Evolutionary conservation across 2,888 invertebrate species (phyloP), one percentile per base, ranked within the genome.

Genomic region (Pilophorus perplexus): DNA sequence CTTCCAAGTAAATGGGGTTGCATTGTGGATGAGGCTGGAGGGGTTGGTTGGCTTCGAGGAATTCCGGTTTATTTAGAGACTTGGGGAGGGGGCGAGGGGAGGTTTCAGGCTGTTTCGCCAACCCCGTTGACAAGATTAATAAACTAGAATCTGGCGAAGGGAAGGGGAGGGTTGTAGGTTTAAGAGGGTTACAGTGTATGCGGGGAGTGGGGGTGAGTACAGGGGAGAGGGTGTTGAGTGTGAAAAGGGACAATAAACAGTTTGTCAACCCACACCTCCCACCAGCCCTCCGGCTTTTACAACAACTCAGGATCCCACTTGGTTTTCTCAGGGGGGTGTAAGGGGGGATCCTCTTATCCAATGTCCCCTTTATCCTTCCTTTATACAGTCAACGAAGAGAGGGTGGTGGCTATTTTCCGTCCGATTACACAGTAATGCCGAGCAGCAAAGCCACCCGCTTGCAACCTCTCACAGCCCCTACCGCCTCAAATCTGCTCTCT

Each of bases 91-190:
- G 12, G 33, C 6, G 12, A 33, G 12, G 33, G 12, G 33, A 12
- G 33, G n/a, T n/a, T n/a, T n/a, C n/a, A n/a, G n/a, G n/a, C 28
- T 37, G 20, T 33, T 22, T n/a, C 8, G 23, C 10, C n/a, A 14
- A n/a, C 18, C 27, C 62, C 44, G 62, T 62, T 62, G 62, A 62
- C 62, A 62, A 62, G 62, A 62, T 62, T 62, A 62, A 62, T 62
- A 62, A 62, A 62, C 62, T 48, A 48, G 62, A 37, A 46, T 18
- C 46, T 8, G 28, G 48, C 12, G 52, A 14, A 25, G 52, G 28
- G 40, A 37, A 33, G 8, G 37, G 33, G 8, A n/a, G 18, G 6
- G 4, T 4, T 18, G 23, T 18, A 48, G 48, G 8, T 8, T 6
- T 6, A 48, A 22, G 23, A 18, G 14, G 38, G 59, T 23, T 18